Evolutionary conservation across 2,888 invertebrate species (phyloP), one percentile per base, ranked within the genome.

Genomic region (Dryobotodes eremita): DNA sequence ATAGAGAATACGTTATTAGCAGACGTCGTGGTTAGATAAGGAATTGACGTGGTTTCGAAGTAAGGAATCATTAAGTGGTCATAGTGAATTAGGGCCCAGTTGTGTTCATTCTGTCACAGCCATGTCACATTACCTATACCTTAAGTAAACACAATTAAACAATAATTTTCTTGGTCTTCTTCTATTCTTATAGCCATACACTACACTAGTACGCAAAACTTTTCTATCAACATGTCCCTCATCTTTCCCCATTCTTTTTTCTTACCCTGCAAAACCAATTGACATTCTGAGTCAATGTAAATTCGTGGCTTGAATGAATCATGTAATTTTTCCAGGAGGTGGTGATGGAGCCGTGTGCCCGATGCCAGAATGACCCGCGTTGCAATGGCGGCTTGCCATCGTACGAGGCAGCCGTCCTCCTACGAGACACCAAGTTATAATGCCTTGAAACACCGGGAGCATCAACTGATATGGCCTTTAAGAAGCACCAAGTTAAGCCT

Each of bases 351-450:
- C 90, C 93, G 1, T 95, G 94, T 81, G 85, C 88, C 2, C 92
- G 90, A 31, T 95, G 95, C 85, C 89, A 90, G 80, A 87, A 89
- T 15, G 79, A 78, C 48, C 48, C 82, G 89, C 87, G 90, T n/a
- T 61, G 88, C 71, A 94, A 95, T 88, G 86, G 87, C 79, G 98
- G 96, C 0, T 94, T 98, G 73, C 98, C 98, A 0, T 97, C 97
- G 0, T 98, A 98, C 94, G 98, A 98, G 90, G 97, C 97, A 1
- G 98, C 98, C 0, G 95, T 98, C 7, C 93, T 97, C 88, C 94
- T 98, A 6, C 92, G 93, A 53, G 96, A 96, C 88, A 95, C 96
- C 76, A 95, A 94, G 86, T 95, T 96, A 96, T 96, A 96, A 95
- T 89, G 85, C 69, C 55, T 77, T n/a, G 65, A 36, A 53, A 7